Conservation (phyloP, 2,113 vertebrate species). For the Epinephelus cyanopodus region DNA sequence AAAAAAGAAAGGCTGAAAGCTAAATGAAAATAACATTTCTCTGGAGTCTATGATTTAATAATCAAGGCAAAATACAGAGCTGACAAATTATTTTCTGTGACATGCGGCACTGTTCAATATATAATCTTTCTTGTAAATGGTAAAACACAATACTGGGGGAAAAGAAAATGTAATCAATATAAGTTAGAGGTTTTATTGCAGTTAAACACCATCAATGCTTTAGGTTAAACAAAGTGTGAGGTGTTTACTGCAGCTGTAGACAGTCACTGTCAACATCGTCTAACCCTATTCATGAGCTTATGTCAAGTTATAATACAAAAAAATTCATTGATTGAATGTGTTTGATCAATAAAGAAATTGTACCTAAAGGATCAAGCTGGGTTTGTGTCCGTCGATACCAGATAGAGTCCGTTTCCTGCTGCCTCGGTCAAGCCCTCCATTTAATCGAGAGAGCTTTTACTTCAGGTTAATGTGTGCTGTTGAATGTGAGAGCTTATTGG, state of each 20-base stretch:
- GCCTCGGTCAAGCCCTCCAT: slow-evolving; percentile 31
- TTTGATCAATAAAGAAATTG: slow-evolving; percentile 1
- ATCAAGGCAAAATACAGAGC: slow-evolving; percentile 32
- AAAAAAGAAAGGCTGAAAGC: slow-evolving; percentile 35
- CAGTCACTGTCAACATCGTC: too few relatives aligned
- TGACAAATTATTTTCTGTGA: slow-evolving; percentile 4
- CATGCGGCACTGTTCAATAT: not conserved
- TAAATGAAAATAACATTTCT: slow-evolving; percentile 41
- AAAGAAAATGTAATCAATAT: not conserved
- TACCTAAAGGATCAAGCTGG: slow-evolving; percentile 16
- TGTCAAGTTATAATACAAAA: not conserved
- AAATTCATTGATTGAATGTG: not conserved
- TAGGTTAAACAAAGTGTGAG: not conserved
- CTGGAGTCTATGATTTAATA: slow-evolving; percentile 40
- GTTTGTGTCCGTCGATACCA: slow-evolving; percentile 29
- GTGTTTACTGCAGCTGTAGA: not conserved
- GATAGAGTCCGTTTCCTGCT: not conserved
- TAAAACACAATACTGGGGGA: not conserved
- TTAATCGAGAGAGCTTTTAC: slow-evolving; percentile 57
- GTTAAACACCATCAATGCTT: not conserved
- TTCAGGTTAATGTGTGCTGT: slow-evolving; percentile 51
- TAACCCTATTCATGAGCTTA: too few relatives aligned
- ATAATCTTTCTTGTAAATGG: not conserved
- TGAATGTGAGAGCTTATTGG: slow-evolving; percentile 52
- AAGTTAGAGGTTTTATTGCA: not conserved